Conservation (phyloP, 35 echinoderm and acorn worm genomes). For the Apostichopus japonicus region DNA sequence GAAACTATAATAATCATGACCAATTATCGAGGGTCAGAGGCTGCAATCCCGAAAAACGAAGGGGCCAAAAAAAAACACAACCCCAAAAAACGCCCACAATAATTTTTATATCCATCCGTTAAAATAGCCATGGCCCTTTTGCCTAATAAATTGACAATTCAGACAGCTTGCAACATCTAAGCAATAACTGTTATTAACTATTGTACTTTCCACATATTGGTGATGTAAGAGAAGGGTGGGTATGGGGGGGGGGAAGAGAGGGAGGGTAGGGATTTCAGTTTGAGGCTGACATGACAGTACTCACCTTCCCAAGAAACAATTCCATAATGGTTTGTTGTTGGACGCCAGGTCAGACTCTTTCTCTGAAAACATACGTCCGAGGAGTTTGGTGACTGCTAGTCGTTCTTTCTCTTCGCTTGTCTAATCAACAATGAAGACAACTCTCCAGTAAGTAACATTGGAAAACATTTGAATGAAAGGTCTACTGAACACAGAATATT, state of each 20-base stretch:
- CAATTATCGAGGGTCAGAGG: no score
- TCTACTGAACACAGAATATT: neutral
- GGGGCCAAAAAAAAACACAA: no score
- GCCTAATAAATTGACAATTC: neutral
- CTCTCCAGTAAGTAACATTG: neutral
- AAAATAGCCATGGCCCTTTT: no score
- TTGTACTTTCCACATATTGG: no score
- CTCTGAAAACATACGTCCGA: slow-evolving; percentile 97
- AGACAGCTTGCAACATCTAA: neutral
- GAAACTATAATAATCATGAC: no score
- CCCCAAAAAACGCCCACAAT: no score
- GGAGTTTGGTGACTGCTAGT: slow-evolving; percentile 83
- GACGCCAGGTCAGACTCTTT: slow-evolving; percentile 91
- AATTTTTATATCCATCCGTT: no score
- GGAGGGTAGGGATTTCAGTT: no score
- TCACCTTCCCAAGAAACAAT: slow-evolving; percentile 97
- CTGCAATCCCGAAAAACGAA: no score
- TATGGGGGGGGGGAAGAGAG: no score
- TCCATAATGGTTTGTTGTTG: slow-evolving; percentile 96
- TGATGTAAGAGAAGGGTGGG: no score
- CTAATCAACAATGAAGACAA: slow-evolving; percentile 49
- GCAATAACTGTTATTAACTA: neutral
- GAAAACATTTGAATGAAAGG: neutral
- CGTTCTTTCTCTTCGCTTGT: slow-evolving; percentile 97
- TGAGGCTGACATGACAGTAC: neutral